phyloP scores from a whole-genome alignment of 2,113 vertebrate genomes.

The Rafetus swinhoei region DNA sequence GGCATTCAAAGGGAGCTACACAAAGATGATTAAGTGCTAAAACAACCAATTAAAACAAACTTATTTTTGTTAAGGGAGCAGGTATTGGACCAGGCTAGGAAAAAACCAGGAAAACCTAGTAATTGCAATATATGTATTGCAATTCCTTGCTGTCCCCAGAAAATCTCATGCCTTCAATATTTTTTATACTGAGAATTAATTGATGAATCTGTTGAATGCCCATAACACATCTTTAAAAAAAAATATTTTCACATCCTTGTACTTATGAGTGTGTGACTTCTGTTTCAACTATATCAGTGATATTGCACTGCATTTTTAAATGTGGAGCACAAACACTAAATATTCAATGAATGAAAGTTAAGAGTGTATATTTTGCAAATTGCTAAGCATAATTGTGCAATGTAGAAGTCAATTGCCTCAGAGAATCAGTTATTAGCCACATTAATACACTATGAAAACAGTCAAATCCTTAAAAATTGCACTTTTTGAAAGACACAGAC shows the following conservation, averaged over 20 bases:
- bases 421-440: not conserved
- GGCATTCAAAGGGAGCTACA: not conserved
- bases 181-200: not conserved
- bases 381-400: not conserved
- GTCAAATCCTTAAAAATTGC: not conserved
- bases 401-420: not conserved
- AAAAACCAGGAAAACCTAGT: not conserved
- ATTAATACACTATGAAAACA: not conserved
- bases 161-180: not conserved
- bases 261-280: not conserved
- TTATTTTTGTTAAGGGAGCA: not conserved
- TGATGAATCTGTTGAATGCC: not conserved
- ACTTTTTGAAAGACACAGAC: not conserved
- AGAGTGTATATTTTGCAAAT: not conserved
- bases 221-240: not conserved
- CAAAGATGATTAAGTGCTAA: not conserved
- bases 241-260: not conserved
- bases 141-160: not conserved
- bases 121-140: not conserved
- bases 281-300: not conserved
- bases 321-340: not conserved
- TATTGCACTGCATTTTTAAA: not conserved
- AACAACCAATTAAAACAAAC: not conserved
- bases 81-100: not conserved
- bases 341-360: not conserved